Evolutionary conservation across 2,797 vertebrate species (phyloP).

Genomic region (Rhynchonycteris naso): DNA sequence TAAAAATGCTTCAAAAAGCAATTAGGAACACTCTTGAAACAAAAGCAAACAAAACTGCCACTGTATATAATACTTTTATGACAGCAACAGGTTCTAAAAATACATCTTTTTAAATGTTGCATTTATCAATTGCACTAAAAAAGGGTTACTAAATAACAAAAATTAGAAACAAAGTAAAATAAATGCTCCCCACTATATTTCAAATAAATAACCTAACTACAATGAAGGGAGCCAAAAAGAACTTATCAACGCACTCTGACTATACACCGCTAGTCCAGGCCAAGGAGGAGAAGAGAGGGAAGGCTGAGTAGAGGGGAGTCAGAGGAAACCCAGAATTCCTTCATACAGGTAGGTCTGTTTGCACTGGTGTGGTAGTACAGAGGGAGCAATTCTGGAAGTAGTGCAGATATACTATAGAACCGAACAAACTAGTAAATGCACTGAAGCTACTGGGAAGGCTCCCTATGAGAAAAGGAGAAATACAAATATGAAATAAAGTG

Average conservation of each 20-base stretch:
- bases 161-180: not conserved
- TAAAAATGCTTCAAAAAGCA: not conserved
- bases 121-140: not conserved
- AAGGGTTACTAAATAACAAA: not conserved
- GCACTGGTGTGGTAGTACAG: not conserved
- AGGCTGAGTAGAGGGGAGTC: not conserved
- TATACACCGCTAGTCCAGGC: not conserved
- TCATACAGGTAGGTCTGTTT: not conserved
- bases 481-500: not conserved
- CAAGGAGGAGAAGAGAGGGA: not conserved
- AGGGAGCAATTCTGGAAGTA: not conserved
- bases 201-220: not conserved
- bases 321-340: not conserved
- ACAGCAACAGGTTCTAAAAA: not conserved
- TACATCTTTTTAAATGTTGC: not conserved
- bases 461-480: not conserved
- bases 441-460: not conserved
- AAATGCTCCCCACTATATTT: not conserved
- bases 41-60: constrained; percentile 1
- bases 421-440: not conserved
- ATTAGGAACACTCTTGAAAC: not conserved
- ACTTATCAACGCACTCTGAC: not conserved
- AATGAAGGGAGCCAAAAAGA: not conserved
- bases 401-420: not conserved
- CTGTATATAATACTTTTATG: not conserved